Percentiles rank a stretch among this genome's conserved stretches.
phyloP scores from a whole-genome alignment of 2,113 vertebrate genomes.

The Myiagra hebetior region DNA sequence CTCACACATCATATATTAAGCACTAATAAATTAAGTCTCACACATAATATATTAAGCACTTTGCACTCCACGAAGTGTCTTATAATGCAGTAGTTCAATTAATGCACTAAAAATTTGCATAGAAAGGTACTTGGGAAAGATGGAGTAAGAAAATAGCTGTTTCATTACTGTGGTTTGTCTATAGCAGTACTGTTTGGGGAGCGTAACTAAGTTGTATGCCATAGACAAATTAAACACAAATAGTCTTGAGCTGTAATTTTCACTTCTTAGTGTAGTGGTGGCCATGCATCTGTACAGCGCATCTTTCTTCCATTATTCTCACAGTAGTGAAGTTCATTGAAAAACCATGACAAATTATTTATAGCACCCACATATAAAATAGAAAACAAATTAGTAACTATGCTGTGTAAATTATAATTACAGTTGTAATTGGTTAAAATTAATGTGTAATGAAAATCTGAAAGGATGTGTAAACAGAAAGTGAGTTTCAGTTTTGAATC shows the following conservation, averaged over 20 bases:
- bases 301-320: not conserved
- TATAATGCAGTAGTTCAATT: not conserved
- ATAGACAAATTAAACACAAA: not conserved
- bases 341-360: not conserved
- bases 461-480: constrained; percentile 41
- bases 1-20: not conserved
- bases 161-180: not conserved
- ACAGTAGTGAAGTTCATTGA: not conserved
- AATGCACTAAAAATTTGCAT: not conserved
- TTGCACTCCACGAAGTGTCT: not conserved
- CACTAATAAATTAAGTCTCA: not conserved
- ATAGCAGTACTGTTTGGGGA: not conserved
- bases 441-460: constrained; percentile 17
- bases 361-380: not conserved
- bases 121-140: not conserved
- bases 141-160: not conserved
- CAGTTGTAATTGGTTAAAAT: constrained; percentile 40
- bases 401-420: constrained; percentile 31
- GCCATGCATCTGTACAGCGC: not conserved
- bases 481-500: constrained; percentile 31
- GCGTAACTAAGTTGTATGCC: not conserved
- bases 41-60: not conserved
- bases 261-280: not conserved
- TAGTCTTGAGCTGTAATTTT: not conserved
- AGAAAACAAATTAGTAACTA: constrained; percentile 7